Percentiles rank a stretch among this genome's conserved stretches.
These are phyloP conservation scores for Pelvicachromis taeniatus DNA, from an alignment of 2,113 vertebrate species.

Conservation along the genomic window DNA sequence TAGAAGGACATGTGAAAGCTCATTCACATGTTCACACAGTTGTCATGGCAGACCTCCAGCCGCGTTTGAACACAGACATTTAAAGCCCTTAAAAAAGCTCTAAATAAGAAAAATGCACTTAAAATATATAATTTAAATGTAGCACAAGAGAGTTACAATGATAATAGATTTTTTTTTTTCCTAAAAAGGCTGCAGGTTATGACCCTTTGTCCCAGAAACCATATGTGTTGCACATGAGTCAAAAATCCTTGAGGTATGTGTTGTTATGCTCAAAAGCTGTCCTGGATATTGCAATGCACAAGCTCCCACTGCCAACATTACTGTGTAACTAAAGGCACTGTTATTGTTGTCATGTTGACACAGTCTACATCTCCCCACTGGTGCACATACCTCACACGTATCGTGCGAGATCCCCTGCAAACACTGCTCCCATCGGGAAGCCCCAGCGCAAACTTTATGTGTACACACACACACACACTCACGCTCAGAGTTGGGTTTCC, in stretches of 20 bases:
- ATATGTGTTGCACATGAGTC: neutral
- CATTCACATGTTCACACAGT: neutral
- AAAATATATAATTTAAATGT: neutral
- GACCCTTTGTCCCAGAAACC: neutral
- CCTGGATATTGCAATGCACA: constrained; percentile 15
- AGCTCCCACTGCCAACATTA: constrained; percentile 13
- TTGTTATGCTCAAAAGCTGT: constrained; percentile 13
- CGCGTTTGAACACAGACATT: neutral
- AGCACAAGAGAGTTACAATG: neutral
- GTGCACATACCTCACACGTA: constrained; percentile 40
- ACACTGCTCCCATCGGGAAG: constrained; percentile 43
- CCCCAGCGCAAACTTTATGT: constrained; percentile 37
- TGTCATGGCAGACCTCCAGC: neutral
- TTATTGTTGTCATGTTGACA: constrained; percentile 58
- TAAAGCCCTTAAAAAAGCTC: neutral
- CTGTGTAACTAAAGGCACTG: constrained; percentile 37
- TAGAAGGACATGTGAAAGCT: neutral
- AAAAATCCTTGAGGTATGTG: constrained; percentile 14
- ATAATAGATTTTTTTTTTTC: neutral
- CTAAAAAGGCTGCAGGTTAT: neutral
- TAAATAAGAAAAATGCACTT: neutral
- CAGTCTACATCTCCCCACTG: constrained; percentile 39
- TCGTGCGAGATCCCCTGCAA: constrained; percentile 47
- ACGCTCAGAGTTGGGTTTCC: neutral
- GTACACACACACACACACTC: neutral